Evolutionary conservation across 2,797 vertebrate genomes (phyloP).

Genomic region (Crotalus adamanteus): DNA sequence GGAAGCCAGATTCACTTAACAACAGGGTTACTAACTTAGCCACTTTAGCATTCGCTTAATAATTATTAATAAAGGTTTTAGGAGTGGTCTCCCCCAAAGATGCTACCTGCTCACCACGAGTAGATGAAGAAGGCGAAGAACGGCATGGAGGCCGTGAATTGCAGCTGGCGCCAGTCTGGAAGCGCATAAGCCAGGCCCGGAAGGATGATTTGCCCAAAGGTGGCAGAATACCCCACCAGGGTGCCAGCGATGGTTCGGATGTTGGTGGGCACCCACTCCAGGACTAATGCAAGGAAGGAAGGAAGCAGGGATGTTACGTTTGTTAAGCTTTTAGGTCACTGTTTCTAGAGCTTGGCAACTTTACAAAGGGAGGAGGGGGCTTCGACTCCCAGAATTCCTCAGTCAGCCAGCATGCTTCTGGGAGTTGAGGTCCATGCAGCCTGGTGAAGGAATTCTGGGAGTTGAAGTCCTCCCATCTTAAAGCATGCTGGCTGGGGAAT

Average conservation of each 20-base stretch:
- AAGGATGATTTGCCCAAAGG: constrained; percentile 72
- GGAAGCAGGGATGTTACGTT: background rate
- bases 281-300: constrained; percentile 55
- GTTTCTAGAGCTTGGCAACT: background rate
- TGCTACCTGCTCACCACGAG: constrained; percentile 68
- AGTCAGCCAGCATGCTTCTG: background rate
- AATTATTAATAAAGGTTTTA: background rate
- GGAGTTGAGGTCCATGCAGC: background rate
- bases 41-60: accelerated
- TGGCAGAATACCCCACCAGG: constrained; percentile 70
- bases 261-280: constrained; percentile 75
- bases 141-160: constrained; percentile 63
- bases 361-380: background rate
- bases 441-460: background rate
- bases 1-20: background rate
- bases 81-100: no score
- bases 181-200: constrained; percentile 71
- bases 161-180: constrained; percentile 74
- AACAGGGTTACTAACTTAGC: background rate
- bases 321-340: background rate
- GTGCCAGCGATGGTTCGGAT: constrained; percentile 71
- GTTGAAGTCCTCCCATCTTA: background rate
- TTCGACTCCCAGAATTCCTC: background rate
- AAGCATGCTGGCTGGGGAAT: no score
- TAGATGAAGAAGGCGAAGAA: constrained; percentile 72